These are phyloP conservation scores for Falco naumanni DNA, from an alignment of 2,797 vertebrate species.

Conservation along the genomic window DNA sequence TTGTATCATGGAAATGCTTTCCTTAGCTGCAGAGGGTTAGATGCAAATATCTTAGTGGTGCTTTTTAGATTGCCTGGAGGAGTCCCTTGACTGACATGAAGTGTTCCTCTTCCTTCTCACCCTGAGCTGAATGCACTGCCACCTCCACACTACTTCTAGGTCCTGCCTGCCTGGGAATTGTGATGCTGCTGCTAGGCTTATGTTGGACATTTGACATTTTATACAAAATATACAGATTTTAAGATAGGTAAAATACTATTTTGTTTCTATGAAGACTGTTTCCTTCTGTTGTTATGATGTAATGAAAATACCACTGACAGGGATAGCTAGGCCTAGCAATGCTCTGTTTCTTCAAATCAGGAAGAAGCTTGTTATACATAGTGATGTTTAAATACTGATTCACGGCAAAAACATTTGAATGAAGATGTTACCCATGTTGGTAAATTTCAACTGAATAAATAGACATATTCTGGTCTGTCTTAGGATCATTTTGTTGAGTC, in stretches of 20 bases:
- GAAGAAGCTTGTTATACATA: conserved; percentile 50
- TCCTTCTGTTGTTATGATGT: not conserved
- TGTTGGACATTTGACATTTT: conserved; percentile 16
- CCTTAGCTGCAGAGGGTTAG: not conserved
- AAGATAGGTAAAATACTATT: not conserved
- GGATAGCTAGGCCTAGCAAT: not conserved
- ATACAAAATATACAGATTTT: not conserved
- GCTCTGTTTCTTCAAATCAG: conserved; percentile 30
- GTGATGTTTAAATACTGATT: conserved; percentile 51
- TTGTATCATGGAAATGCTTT: not conserved
- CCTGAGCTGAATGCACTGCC: not conserved
- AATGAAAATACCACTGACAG: not conserved
- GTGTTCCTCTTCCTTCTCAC: not conserved
- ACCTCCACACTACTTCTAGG: not conserved
- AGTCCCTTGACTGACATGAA: conserved; percentile 31
- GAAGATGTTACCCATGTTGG: not conserved
- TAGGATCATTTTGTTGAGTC: not conserved
- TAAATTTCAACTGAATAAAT: not conserved
- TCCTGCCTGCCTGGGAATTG: not conserved
- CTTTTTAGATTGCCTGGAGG: conserved; percentile 37
- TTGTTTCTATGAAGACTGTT: not conserved
- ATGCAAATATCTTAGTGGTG: not conserved
- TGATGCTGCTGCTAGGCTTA: not conserved
- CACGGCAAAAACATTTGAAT: conserved; percentile 27
- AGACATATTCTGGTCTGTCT: not conserved